phyloP scores from a whole-genome alignment of 2,888 invertebrate species.

The Mesodorylaimus sp. region DNA sequence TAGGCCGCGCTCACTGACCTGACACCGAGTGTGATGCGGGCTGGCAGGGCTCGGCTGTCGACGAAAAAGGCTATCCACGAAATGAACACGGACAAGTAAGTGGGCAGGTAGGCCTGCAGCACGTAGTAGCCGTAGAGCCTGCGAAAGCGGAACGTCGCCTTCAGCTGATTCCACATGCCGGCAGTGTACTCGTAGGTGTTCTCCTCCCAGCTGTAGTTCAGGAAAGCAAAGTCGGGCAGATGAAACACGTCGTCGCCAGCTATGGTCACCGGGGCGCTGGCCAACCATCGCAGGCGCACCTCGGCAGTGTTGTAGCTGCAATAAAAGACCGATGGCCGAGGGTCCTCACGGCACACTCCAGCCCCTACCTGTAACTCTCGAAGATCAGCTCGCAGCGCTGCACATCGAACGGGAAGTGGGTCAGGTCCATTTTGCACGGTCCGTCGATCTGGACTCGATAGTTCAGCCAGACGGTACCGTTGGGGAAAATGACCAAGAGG shows the following conservation, averaged over 20 bases:
- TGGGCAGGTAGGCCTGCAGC: slow-evolving; percentile 27
- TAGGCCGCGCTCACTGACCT: slow-evolving; percentile 7
- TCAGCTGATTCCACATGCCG: slow-evolving; percentile 7
- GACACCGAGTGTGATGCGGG: slow-evolving; percentile 28
- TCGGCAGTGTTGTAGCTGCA: slow-evolving; percentile 6
- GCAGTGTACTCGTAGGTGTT: slow-evolving; percentile 1
- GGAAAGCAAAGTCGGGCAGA: slow-evolving; percentile 5
- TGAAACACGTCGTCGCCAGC: too few relatives aligned
- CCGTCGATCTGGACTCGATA: slow-evolving; percentile 22
- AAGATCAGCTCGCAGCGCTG: slow-evolving; percentile 21
- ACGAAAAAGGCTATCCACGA: slow-evolving; percentile 31
- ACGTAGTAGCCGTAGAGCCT: slow-evolving; percentile 26
- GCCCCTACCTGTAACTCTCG: slow-evolving; percentile 26
- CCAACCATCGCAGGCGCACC: not conserved
- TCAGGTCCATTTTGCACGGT: slow-evolving; percentile 27
- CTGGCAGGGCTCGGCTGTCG: slow-evolving; percentile 26
- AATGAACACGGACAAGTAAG: slow-evolving; percentile 27
- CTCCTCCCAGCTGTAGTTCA: not conserved
- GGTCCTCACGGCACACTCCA: too few relatives aligned
- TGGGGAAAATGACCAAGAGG: slow-evolving; percentile 26
- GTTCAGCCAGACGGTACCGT: slow-evolving; percentile 21
- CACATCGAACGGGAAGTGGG: slow-evolving; percentile 10
- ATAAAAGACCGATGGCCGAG: too few relatives aligned
- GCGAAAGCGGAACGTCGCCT: slow-evolving; percentile 15
- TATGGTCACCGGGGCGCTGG: too few relatives aligned